Base-by-base conservation (phyloP, 2,113 vertebrate genomes). In the Lophotis ruficrista region DNA sequence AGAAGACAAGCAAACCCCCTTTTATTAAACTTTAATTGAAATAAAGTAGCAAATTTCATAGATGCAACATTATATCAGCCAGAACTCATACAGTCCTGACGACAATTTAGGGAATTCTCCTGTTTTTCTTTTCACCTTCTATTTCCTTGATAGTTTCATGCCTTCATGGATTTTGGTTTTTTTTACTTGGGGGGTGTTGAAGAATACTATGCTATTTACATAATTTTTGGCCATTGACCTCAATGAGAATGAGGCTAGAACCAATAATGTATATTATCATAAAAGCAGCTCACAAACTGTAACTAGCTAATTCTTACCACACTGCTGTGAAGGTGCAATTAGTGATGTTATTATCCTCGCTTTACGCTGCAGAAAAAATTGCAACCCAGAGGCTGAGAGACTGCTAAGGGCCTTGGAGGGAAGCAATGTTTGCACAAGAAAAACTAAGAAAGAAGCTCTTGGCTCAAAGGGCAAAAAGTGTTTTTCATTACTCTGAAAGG, bases 381-480 rank as follows among this genome's bases (percentile, higher is more conserved):
- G 56, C 56, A 82, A 79, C 56, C 37, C 58, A 6, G 58, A 51
- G 31, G 66, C 87, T 82, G 77, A 91, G 77, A 28, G 38, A 57
- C 65, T 94, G 83, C 81, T 3, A 14, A 79, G 81, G 57, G 81
- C 89, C 83, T 89, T 27, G 0, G 54, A 89, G 84, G 53, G 57
- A 79, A 87, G 53, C 60, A 45, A 15, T 15, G 3, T 95, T 94
- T 93, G 83, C 48, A 87, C 89, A 93, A 87, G 96, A 54, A 96
- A 93, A 93, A 82, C 53, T 89, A 64, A 37, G 81, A 70, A 87
- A 78, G 72, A 47, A 76, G 35, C 57, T 76, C 35, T 51, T 53
- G 33, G 82, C 85, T 87, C 47, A 94, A 87, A 94, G 87, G 81
- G 73, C 78, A 94, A 70, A 91, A 62, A 78, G 24, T 2, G 1